phyloP scores from a whole-genome alignment of 1,140 invertebrate species.

The Heliothis virescens region DNA sequence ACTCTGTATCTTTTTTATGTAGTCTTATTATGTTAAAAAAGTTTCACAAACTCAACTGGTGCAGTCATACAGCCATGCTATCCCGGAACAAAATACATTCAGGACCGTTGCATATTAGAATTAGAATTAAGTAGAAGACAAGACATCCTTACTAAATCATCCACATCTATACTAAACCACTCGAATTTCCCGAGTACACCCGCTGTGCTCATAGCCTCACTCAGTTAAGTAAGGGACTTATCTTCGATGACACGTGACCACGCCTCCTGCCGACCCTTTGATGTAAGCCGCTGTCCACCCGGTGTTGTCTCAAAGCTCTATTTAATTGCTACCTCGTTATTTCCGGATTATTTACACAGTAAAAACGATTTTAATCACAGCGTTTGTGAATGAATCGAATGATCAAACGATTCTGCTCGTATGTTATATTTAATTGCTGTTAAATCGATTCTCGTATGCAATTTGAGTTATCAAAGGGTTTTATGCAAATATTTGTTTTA shows the following conservation, averaged over 20 bases:
- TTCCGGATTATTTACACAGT: constrained; percentile 84
- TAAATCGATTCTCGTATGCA: constrained; percentile 60
- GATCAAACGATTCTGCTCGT: constrained; percentile 75
- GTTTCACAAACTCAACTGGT: no score
- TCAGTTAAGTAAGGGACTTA: constrained; percentile 50
- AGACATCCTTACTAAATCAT: no score
- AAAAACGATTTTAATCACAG: constrained; percentile 67
- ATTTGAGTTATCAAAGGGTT: constrained; percentile 24
- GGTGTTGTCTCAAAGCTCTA: constrained; percentile 81
- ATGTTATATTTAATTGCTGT: constrained; percentile 75
- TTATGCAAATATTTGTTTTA: constrained; percentile 40
- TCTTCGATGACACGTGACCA: constrained; percentile 62
- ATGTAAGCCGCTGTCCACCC: constrained; percentile 62
- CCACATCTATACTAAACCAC: no score
- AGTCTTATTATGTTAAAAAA: no score
- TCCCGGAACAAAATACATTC: no score
- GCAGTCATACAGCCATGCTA: no score
- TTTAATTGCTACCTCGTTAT: constrained; percentile 85
- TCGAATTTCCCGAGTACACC: background rate
- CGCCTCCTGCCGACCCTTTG: constrained; percentile 65
- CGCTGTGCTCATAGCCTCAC: background rate
- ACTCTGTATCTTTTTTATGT: no score
- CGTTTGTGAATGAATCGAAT: constrained; percentile 54
- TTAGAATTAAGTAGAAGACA: no score
- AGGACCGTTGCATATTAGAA: no score